A percentile compares a stretch with the other conserved stretches of the same genome.
Evolutionary conservation across 2,888 invertebrate genomes (phyloP).

Genomic region (Volucella inanis): DNA sequence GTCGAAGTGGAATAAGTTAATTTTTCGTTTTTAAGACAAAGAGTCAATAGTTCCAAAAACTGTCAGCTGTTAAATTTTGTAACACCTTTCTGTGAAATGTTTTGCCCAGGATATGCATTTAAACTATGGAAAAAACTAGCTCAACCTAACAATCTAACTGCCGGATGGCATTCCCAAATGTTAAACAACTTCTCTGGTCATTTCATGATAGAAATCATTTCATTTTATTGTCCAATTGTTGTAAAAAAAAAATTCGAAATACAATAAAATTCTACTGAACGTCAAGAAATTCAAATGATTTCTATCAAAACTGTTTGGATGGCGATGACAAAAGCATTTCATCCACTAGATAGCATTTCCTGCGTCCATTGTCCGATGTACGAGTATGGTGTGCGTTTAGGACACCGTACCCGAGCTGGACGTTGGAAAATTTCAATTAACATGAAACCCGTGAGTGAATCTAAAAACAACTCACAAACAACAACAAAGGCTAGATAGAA

Average conservation of each 20-base stretch:
- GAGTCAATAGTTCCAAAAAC: too few relatives aligned
- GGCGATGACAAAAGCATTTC: conserved; percentile 71
- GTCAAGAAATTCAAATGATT: conserved; percentile 66
- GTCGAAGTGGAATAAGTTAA: conserved; percentile 33
- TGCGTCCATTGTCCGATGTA: conserved; percentile 46
- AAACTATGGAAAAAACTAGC: not conserved
- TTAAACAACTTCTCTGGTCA: conserved; percentile 32
- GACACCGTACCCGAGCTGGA: conserved; percentile 28
- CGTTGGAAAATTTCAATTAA: conserved; percentile 71
- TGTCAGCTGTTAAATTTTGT: too few relatives aligned
- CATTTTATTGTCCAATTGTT: conserved; percentile 38
- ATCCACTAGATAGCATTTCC: conserved; percentile 69
- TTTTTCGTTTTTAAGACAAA: too few relatives aligned
- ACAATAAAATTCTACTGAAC: conserved; percentile 5
- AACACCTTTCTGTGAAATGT: too few relatives aligned
- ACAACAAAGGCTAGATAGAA: conserved; percentile 2
- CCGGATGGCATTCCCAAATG: conserved; percentile 2
- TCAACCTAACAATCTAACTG: conserved; percentile 8
- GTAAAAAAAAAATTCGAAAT: conserved; percentile 6
- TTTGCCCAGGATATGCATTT: too few relatives aligned
- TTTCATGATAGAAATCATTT: conserved; percentile 38
- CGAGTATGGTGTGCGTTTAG: conserved; percentile 4
- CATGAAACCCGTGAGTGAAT: conserved; percentile 59
- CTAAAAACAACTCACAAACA: conserved; percentile 33
- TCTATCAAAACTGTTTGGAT: conserved; percentile 55